Evolutionary conservation across 2,113 vertebrate species (phyloP), one percentile per base, ranked within the genome.

Genomic region (Grallaria varia): DNA sequence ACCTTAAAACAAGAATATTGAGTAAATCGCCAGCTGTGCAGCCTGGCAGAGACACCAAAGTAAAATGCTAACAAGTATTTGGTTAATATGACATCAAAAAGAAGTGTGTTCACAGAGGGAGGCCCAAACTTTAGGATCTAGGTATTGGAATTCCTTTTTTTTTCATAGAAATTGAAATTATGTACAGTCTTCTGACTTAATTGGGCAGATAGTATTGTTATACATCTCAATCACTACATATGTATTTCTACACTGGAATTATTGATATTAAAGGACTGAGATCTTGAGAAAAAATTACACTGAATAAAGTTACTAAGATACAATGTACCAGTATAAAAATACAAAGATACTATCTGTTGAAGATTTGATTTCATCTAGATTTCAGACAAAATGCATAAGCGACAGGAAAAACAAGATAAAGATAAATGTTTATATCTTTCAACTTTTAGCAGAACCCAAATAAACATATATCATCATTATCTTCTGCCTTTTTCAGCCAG

Each of bases 401-500:
- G 82, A 92, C 3, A 42, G 80, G 88, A 95, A 97, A 96, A 96
- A 37, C 27, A 95, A 97, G 90, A 60, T 73, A 93, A 80, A 95
- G 95, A 80, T 94, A 93, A 96, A 96, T 37, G 20, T 77, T 81
- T 93, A 16, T 89, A 83, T 96, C 47, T 90, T 80, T 97, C 92
- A 97, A 90, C 78, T 95, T 95, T 83, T 96, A 93, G 79, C 63
- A 68, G 85, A 79, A 39, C 22, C 31, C 31, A 19, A 87, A 71
- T 85, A 87, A 84, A 90, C 52, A 79, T 93, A 75, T 96, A 93
- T 97, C 85, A 95, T 97, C n/a, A 72, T 97, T 96, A 87, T 94
- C 59, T 94, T 95, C 40, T 62, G 8, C 94, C 90, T 83, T 95
- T 74, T 89, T n/a, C 97, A 99, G 99, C 97, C 99, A 35, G 98